phyloP scores from a whole-genome alignment of 2,113 vertebrate genomes.

The Hipposideros armiger region DNA sequence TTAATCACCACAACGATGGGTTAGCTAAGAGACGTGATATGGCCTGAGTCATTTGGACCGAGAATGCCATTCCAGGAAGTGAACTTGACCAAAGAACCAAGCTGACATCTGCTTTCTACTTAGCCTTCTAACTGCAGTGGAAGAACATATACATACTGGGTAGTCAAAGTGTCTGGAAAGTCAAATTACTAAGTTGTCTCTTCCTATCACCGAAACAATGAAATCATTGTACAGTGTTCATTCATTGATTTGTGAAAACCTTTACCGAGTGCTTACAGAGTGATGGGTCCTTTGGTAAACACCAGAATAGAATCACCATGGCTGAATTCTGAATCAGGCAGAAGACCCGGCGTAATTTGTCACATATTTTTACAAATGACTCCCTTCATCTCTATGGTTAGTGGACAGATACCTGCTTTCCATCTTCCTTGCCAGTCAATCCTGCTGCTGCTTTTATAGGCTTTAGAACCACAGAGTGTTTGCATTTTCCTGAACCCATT shows the following conservation, averaged over 20 bases:
- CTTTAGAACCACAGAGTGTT: not conserved
- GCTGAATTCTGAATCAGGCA: not conserved
- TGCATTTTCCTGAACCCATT: not conserved
- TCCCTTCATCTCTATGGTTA: not conserved
- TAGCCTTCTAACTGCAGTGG: not conserved
- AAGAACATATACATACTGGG: not conserved
- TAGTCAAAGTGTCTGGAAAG: no score
- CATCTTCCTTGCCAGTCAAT: not conserved
- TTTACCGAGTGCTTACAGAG: not conserved
- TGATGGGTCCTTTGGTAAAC: not conserved
- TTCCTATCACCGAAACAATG: not conserved
- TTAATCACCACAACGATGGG: not conserved
- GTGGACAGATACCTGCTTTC: not conserved
- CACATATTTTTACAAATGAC: not conserved
- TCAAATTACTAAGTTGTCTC: not conserved
- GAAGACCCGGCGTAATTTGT: not conserved
- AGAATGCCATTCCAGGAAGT: not conserved
- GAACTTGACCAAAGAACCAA: not conserved
- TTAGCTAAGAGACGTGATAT: not conserved
- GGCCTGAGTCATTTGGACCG: not conserved
- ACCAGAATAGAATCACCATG: not conserved
- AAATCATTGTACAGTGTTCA: not conserved
- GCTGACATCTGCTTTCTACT: not conserved
- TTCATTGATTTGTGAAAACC: not conserved
- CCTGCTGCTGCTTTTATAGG: not conserved